Evolutionary conservation across 1,140 invertebrate species (phyloP), one percentile per base, ranked within the genome.

Genomic region (Agrypnia vestita): DNA sequence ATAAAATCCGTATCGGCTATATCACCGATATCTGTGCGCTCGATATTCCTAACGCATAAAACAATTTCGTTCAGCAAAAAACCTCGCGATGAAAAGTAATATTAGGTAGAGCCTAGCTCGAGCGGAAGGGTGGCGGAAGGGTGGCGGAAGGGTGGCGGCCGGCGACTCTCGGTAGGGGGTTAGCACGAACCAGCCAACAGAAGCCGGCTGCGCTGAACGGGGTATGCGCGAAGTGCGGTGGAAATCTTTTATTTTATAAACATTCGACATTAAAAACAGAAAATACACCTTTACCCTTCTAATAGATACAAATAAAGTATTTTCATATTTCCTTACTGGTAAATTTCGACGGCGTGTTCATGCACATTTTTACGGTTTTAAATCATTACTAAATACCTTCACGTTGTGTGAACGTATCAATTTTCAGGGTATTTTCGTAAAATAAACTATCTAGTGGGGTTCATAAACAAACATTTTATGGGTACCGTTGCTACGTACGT

Each of bases 61-160:
- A 71, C 67, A 71, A 71, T 71, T 71, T 71, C 11, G 67, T 13
- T 49, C 67, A 10, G 44, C 7, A 15, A 19, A 47, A 71, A 49
- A 21, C 46, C 67, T 71, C 46, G 13, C 67, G 67, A 71, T 49
- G 67, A 49, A 71, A 71, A 71, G 67, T 71, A 71, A 71, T 71
- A 49, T 71, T 49, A 13, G 46, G 46, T 11, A 10, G 43, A 21
- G 64, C 64, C 67, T 49, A 12, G 11, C 67, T 71, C 44, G 12
- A 71, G 67, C 49, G 44, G 67, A 49, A 25, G 49, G 49, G 13
- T 17, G 67, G 19, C n/a, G 35, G 44, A 21, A 21, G 12, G 53
- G 53, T 8, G n/a, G 11, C 6, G 13, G 53, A 11, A 11, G 9
- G 0, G 6, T n/a, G 53, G 25, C 6, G 1, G 1, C 25, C 25